Base-by-base conservation (phyloP, 2,113 vertebrate genomes). In the Morone chrysops region DNA sequence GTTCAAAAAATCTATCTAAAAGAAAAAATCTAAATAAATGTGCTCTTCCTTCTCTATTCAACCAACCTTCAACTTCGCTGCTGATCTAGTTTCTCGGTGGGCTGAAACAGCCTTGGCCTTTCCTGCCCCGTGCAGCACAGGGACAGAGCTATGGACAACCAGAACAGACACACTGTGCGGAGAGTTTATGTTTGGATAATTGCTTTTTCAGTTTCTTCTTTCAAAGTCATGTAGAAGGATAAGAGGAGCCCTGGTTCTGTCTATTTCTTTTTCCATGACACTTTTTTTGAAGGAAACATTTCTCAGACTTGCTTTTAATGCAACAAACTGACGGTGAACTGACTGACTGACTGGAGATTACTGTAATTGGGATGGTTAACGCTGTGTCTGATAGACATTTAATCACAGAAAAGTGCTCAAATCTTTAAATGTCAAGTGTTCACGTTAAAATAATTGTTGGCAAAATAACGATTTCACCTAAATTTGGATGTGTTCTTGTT, bases 141-240 rank as follows among this genome's bases (percentile, higher is more conserved):
- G 41, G 48, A 70, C 14, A 1, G 56, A 43, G 71, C 71, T 57
- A 59, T 50, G 14, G 74, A 70, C 56, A 47, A 51, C 74, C 41
- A 72, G 54, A 71, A 31, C 43, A 59, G 82, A 79, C 82, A 67
- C 6, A 5, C 80, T 65, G 63, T 25, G 47, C 14, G 0, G 20
- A 54, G 16, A 70, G 73, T 79, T 78, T 66, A 48, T 11, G 2
- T 59, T 25, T 4, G 36, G 65, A 69, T 87, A 63, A 84, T 80
- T 82, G 82, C 72, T 79, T 89, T 90, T 80, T 80, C 61, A 60
- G 25, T 76, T 60, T 45, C 66, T 47, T 51, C 41, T 71, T 71
- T 71, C 25, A 61, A 18, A 66, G 45, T 66, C 62, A 57, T 47
- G 18, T 20, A 31, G 48, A 62, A 3, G 51, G 22, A 45, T 31